Base-by-base conservation (phyloP, 2,113 vertebrate species). In the Pavo muticus region DNA sequence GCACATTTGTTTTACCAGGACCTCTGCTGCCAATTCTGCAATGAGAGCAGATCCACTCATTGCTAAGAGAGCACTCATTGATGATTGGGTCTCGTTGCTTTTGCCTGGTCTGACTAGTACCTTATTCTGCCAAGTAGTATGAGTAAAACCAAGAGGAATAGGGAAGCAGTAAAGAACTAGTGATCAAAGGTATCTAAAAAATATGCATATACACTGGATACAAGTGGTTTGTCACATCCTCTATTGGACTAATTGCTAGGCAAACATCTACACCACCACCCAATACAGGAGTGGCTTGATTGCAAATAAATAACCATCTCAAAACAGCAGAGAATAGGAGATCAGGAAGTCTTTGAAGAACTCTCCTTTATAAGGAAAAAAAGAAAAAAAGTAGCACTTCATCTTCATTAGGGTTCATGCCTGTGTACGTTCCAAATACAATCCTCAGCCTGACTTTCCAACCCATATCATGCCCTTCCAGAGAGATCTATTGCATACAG, bases 181-280 rank as follows among this genome's bases (percentile, higher is more conserved):
- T 2, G 23, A 57, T 21, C 8, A 8, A 75, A 76, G 67, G 65
- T 39, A 84, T 74, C 9, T 39, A 45, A 65, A 56, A 32, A 63
- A 9, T 4, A 48, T 2, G 1, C 21, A 2, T 8, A 25, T 0
- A 0, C 4, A 11, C 1, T 25, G 2, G 9, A 78, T 69, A 52
- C n/a, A 90, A 79, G 75, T 6, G 3, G 12, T 56, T 65, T 35
- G 12, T 61, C 82, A 70, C 14, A 10, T 23, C n/a, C 85, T 79
- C 18, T 50, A 37, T 25, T 73, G 60, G 14, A 37, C 3, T 30
- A 27, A 39, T 23, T 61, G 12, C 30, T 4, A 42, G 45, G 27
- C 40, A 87, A 84, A 70, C 20, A 57, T 54, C 52, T 54, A 16
- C 11, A 50, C 16, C 48, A 57, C 40, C 29, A 24, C 30, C 5